These are phyloP conservation scores for Sepioteuthis lessoniana DNA, from an alignment of 2,888 invertebrate species.

Conservation along the genomic window DNA sequence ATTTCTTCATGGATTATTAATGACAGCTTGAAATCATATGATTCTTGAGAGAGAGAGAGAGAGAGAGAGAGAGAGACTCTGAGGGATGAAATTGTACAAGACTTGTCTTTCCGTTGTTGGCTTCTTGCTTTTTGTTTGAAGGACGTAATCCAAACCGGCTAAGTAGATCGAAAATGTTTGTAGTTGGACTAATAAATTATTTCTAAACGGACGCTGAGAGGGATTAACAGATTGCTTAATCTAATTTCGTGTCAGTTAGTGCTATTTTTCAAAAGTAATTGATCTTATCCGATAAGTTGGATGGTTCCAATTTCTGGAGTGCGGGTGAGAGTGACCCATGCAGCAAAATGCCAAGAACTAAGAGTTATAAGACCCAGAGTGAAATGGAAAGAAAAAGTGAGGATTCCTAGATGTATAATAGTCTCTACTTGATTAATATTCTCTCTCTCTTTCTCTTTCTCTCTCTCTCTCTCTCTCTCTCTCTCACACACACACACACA, in stretches of 20 bases:
- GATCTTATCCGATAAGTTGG: background rate
- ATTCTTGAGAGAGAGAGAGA: background rate
- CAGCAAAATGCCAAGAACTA: background rate
- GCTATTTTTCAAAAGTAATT: constrained; percentile 33
- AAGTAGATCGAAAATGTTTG: background rate
- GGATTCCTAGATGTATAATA: too few species aligned
- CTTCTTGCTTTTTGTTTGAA: background rate
- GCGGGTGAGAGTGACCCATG: background rate
- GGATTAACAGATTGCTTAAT: background rate
- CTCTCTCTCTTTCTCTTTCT: too few species aligned
- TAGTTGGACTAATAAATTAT: background rate
- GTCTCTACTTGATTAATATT: too few species aligned
- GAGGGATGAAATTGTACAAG: background rate
- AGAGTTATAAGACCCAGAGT: too few species aligned
- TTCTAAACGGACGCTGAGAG: background rate
- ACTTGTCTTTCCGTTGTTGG: background rate
- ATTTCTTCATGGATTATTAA: background rate
- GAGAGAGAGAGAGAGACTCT: background rate
- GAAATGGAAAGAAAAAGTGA: too few species aligned
- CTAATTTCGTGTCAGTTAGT: background rate
- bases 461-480: too few species aligned
- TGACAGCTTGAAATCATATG: background rate
- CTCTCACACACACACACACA: too few species aligned
- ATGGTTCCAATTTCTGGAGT: background rate
- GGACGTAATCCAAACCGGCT: background rate